Evolutionary conservation across 2,888 invertebrate genomes (phyloP).

Genomic region (Scotopteryx bipunctaria): DNA sequence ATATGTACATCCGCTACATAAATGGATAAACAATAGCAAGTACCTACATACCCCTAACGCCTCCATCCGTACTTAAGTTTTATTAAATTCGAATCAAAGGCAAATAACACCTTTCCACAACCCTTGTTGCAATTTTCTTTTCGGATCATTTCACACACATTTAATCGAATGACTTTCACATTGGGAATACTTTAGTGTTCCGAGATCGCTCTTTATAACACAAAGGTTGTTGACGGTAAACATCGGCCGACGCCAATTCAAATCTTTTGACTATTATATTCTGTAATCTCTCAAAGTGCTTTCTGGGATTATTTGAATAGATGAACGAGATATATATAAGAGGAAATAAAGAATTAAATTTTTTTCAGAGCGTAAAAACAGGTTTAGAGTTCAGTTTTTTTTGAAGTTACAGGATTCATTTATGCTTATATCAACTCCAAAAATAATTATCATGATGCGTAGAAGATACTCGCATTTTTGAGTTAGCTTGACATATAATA

Average conservation of each 20-base stretch:
- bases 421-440: too few species aligned
- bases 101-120: slow-evolving; percentile 44
- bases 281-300: slow-evolving; percentile 42
- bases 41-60: slow-evolving; percentile 23
- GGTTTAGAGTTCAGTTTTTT: slow-evolving; percentile 30
- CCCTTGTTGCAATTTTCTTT: slow-evolving; percentile 51
- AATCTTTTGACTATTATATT: slow-evolving; percentile 19
- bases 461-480: too few species aligned
- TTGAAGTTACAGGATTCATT: neutral
- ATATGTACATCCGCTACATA: neutral
- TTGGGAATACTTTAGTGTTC: slow-evolving; percentile 41
- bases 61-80: slow-evolving; percentile 39
- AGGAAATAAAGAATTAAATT: slow-evolving; percentile 41
- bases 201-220: slow-evolving; percentile 32
- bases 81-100: slow-evolving; percentile 41
- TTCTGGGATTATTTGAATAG: slow-evolving; percentile 27
- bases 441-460: too few species aligned
- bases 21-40: slow-evolving; percentile 21
- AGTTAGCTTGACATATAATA: too few species aligned
- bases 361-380: slow-evolving; percentile 33
- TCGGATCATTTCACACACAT: slow-evolving; percentile 54
- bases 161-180: slow-evolving; percentile 52
- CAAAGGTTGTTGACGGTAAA: slow-evolving; percentile 19
- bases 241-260: slow-evolving; percentile 15
- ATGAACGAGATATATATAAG: slow-evolving; percentile 34